Percentiles rank a stretch among this genome's conserved stretches.
phyloP scores from a whole-genome alignment of 2,888 invertebrate species.

The Drosophila acutilabella region DNA sequence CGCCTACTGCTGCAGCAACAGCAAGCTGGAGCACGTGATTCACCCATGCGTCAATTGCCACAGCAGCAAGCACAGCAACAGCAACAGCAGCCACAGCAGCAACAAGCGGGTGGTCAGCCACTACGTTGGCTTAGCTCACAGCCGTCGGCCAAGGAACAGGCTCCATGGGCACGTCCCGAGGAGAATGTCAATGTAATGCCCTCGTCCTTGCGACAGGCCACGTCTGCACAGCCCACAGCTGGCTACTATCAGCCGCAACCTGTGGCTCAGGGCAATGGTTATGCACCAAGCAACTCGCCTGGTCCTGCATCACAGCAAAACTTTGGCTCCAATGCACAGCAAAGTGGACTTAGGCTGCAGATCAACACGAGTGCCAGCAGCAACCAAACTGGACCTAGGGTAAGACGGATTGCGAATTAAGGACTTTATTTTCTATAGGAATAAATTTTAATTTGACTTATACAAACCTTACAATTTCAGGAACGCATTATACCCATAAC shows the following conservation, averaged over 20 bases:
- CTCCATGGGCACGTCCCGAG: slow-evolving; percentile 83
- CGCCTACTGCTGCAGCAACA: slow-evolving; percentile 82
- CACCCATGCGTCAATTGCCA: slow-evolving; percentile 86
- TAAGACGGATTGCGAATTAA: slow-evolving; percentile 27
- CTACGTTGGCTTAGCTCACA: slow-evolving; percentile 82
- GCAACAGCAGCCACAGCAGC: slow-evolving; percentile 63
- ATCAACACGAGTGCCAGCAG: slow-evolving; percentile 72
- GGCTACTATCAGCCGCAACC: slow-evolving; percentile 74
- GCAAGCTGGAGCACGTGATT: slow-evolving; percentile 77
- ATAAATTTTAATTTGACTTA: too few relatives aligned
- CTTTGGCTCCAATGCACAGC: slow-evolving; percentile 72
- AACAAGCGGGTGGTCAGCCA: slow-evolving; percentile 74
- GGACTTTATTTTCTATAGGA: too few relatives aligned
- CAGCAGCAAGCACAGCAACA: slow-evolving; percentile 81
- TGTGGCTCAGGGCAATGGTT: slow-evolving; percentile 68
- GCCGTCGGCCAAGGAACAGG: slow-evolving; percentile 77
- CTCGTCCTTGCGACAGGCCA: slow-evolving; percentile 83
- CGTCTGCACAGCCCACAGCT: slow-evolving; percentile 67
- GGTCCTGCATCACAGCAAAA: slow-evolving; percentile 59
- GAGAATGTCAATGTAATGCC: slow-evolving; percentile 82
- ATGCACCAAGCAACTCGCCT: slow-evolving; percentile 36
- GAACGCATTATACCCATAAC: slow-evolving; percentile 85
- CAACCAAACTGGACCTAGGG: slow-evolving; percentile 78
- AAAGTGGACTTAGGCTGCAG: slow-evolving; percentile 79
- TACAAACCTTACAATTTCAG: slow-evolving; percentile 47